phyloP scores from a whole-genome alignment of 2,113 vertebrate genomes.

The Grammomys dolichurus region DNA sequence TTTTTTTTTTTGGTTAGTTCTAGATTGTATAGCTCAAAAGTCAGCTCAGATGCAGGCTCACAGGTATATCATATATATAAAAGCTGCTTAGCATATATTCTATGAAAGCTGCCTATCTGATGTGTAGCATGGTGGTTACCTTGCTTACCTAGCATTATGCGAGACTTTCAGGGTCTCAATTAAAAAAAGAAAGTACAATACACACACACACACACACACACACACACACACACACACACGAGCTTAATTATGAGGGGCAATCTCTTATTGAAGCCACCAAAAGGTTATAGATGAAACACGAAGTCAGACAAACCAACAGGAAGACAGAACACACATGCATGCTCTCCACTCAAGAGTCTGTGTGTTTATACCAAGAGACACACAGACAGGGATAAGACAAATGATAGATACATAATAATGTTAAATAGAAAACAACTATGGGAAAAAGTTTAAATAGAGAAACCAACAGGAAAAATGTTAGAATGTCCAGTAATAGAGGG shows the following conservation, averaged over 20 bases:
- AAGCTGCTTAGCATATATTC: neutral
- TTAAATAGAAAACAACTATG: neutral
- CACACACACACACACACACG: neutral
- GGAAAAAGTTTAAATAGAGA: neutral
- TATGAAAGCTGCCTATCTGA: neutral
- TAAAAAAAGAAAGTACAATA: neutral
- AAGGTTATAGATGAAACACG: neutral
- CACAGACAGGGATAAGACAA: neutral
- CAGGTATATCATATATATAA: neutral
- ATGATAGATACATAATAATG: neutral
- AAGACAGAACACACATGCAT: neutral
- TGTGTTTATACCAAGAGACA: neutral
- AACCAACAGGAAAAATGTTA: neutral
- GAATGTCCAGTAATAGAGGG: neutral
- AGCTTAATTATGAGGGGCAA: neutral
- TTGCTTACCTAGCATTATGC: no score
- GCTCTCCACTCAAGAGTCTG: neutral
- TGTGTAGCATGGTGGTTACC: neutral
- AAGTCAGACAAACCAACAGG: neutral
- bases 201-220: neutral
- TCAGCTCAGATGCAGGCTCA: conserved; percentile 34
- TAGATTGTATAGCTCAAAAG: conserved; percentile 1
- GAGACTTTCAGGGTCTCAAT: neutral
- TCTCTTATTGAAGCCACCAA: neutral
- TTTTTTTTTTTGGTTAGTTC: neutral